A percentile compares a stretch with the other conserved stretches of the same genome.
These are phyloP conservation scores for Hippocampus zosterae DNA, from an alignment of 2,113 vertebrate genomes.

Conservation along the genomic window DNA sequence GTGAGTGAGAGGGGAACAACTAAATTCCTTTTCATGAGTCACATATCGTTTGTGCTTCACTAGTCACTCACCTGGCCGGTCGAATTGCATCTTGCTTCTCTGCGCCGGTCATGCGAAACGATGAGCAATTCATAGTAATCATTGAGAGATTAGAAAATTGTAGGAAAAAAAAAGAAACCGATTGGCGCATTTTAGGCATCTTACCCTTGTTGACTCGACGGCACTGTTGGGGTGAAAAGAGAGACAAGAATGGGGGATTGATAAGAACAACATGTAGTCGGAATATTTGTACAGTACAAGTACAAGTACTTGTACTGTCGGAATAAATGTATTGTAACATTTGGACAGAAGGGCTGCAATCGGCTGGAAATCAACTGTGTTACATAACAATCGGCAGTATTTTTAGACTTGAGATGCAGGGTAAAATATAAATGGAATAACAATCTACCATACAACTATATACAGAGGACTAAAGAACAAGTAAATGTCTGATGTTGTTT, in stretches of 20 bases:
- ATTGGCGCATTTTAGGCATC: not conserved
- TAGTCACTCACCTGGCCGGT: conserved; percentile 41
- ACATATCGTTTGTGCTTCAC: too few relatives aligned
- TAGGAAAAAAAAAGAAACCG: not conserved
- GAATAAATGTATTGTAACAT: too few relatives aligned
- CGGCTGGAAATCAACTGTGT: too few relatives aligned
- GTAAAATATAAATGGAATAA: not conserved
- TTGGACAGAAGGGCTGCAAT: too few relatives aligned
- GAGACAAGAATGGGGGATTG: not conserved
- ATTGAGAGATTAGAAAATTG: not conserved
- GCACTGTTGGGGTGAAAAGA: conserved; percentile 26
- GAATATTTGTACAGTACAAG: too few relatives aligned
- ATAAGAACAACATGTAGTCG: too few relatives aligned
- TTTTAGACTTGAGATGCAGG: too few relatives aligned
- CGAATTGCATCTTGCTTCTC: conserved; percentile 32
- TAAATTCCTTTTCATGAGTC: not conserved
- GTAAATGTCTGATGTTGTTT: not conserved
- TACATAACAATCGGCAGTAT: too few relatives aligned
- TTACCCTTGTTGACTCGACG: conserved; percentile 36
- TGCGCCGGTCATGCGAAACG: conserved; percentile 5
- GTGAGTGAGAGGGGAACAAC: not conserved
- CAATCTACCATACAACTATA: not conserved
- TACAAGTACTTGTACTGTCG: too few relatives aligned
- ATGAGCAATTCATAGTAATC: not conserved
- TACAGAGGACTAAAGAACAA: not conserved